These are phyloP conservation scores for Acanthurus tractus DNA, from an alignment of 2,797 vertebrate genomes.

Conservation along the genomic window DNA sequence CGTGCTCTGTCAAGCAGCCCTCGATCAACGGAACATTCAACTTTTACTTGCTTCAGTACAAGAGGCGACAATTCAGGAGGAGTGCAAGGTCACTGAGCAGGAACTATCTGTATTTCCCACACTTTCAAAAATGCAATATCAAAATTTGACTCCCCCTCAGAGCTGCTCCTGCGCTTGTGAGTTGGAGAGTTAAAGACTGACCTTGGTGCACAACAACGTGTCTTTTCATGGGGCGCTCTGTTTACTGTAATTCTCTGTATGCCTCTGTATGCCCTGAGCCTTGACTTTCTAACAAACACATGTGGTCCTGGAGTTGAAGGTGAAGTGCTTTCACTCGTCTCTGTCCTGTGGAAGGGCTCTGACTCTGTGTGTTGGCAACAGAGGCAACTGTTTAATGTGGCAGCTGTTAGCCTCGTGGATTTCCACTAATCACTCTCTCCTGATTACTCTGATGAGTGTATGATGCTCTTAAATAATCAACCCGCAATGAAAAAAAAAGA, in stretches of 20 bases:
- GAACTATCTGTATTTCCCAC: slow-evolving; percentile 59
- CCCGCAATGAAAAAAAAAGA: slow-evolving; percentile 80
- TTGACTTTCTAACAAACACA: slow-evolving; percentile 81
- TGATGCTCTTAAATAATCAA: slow-evolving; percentile 90
- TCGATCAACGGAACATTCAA: not conserved
- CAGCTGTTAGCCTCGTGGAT: slow-evolving; percentile 88
- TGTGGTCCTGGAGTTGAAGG: slow-evolving; percentile 74
- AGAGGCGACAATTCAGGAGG: slow-evolving; percentile 17
- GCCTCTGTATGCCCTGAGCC: slow-evolving; percentile 64
- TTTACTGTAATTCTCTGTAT: slow-evolving; percentile 65
- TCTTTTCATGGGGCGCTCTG: slow-evolving; percentile 60
- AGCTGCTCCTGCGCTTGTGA: too few relatives aligned
- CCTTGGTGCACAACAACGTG: slow-evolving; percentile 69
- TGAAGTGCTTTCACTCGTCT: slow-evolving; percentile 77
- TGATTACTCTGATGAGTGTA: slow-evolving; percentile 89
- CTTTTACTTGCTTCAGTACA: slow-evolving; percentile 15
- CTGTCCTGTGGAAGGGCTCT: slow-evolving; percentile 78
- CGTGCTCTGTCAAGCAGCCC: not conserved
- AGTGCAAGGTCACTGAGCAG: slow-evolving; percentile 39
- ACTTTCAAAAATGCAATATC: slow-evolving; percentile 62
- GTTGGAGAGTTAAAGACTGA: slow-evolving; percentile 52
- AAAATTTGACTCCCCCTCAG: slow-evolving; percentile 49
- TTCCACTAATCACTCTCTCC: slow-evolving; percentile 88
- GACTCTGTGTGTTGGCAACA: slow-evolving; percentile 82
- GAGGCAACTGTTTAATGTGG: slow-evolving; percentile 86